Evolutionary conservation across 2,797 vertebrate genomes (phyloP).

Genomic region (Spatula versicolor): DNA sequence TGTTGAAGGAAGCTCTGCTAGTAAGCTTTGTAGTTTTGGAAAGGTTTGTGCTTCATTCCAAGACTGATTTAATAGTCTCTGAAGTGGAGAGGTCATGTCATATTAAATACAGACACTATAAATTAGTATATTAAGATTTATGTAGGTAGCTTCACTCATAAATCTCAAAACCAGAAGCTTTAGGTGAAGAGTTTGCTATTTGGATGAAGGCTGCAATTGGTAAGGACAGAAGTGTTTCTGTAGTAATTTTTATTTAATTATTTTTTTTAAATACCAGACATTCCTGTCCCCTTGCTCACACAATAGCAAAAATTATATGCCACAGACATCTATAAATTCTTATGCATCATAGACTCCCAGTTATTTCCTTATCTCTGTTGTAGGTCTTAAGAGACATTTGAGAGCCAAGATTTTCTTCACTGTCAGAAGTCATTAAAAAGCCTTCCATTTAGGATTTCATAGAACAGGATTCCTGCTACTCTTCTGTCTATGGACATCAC

Average conservation of each 20-base stretch:
- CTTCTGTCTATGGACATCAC: neutral
- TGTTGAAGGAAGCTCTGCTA: neutral
- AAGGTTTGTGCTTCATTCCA: neutral
- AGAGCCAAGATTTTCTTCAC: neutral
- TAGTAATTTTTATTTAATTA: neutral
- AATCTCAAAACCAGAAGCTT: neutral
- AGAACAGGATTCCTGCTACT: neutral
- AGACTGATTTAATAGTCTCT: neutral
- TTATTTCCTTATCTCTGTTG: neutral
- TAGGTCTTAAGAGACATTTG: neutral
- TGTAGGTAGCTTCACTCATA: neutral
- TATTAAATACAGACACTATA: neutral
- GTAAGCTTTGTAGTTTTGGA: neutral
- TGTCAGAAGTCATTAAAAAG: neutral
- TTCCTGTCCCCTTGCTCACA: neutral
- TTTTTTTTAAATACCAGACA: neutral
- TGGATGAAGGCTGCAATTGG: neutral
- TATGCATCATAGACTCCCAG: accelerated
- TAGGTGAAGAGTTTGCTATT: neutral
- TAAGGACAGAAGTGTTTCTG: neutral
- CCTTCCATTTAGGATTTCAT: neutral
- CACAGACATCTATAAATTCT: neutral
- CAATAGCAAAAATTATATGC: neutral
- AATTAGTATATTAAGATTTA: neutral
- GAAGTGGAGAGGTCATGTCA: neutral